Evolutionary conservation across 2,797 vertebrate species (phyloP), one percentile per base, ranked within the genome.

Genomic region (Peromyscus melanophrys): DNA sequence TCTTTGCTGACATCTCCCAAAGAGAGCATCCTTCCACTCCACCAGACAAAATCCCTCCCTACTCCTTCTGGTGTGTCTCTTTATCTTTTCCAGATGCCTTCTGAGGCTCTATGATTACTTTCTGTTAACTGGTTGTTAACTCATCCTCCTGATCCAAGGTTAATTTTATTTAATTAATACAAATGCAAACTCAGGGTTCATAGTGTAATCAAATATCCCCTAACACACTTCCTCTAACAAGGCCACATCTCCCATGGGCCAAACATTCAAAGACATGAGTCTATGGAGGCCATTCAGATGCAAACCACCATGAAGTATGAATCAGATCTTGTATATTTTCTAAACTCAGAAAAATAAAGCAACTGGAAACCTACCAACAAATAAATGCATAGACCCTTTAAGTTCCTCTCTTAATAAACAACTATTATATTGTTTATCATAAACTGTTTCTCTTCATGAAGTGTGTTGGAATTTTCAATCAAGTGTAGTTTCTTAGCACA

Each of bases 331-430:
- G 1, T n/a, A 46, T 49, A 89, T 88, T 85, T 6, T 89, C 37
- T 63, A 80, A 95, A 80, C 3, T 13, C 37, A 92, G 13, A 92
- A 87, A 94, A 96, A 87, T 80, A 96, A 57, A 9, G 69, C 69
- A 57, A 25, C 52, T 17, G 2, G 52, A 94, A 78, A 46, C 25
- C 34, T 95, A 93, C 46, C 46, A 92, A 84, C 11, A 80, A 94
- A 85, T 9, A 65, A 63, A 67, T 34, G 40, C 59, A 34, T 13
- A 63, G 29, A 27, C 46, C 21, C 2, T 76, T 16, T 4, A 75
- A 88, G 19, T 7, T 13, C 57, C 10, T 49, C 27, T 8, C 17
- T 46, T 82, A 82, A 82, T 59, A 59, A 82, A 55, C 31, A 80
- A 63, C 6, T 4, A 57, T 86, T 52, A 71, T 23, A 52, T 16